phyloP scores from a whole-genome alignment of 30 jellyfish, hydroid and myxozoan species.

The Aurelia coerulea region DNA sequence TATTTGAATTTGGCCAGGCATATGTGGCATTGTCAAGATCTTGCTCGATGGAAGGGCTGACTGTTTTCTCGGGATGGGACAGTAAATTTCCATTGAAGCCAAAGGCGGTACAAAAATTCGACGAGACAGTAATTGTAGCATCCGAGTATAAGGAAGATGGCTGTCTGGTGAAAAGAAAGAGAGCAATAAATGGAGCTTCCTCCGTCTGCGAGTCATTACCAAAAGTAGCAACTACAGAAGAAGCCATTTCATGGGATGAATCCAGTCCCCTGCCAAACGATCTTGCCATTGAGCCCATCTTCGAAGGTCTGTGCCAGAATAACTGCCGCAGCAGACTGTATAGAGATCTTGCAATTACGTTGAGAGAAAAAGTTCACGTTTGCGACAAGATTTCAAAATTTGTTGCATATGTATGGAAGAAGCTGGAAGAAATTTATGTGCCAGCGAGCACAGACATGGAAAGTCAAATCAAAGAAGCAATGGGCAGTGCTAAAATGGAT shows the following conservation, averaged over 20 bases:
- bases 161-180: background rate
- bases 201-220: background rate
- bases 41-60: background rate
- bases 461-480: too few species aligned
- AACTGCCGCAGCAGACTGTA: background rate
- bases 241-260: constrained; percentile 9
- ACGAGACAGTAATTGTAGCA: background rate
- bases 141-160: background rate
- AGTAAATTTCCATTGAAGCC: background rate
- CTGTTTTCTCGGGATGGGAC: background rate
- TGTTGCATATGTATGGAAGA: too few species aligned
- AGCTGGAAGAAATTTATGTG: too few species aligned
- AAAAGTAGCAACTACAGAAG: background rate
- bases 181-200: background rate
- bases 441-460: too few species aligned
- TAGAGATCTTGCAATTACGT: background rate
- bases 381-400: too few species aligned
- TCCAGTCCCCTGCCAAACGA: background rate
- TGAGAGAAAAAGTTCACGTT: background rate
- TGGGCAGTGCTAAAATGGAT: too few species aligned
- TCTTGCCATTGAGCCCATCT: constrained; percentile 1
- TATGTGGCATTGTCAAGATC: constrained; percentile 5
- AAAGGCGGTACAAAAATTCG: too few species aligned
- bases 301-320: background rate
- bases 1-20: too few species aligned